These are phyloP conservation scores for Drosophila picticornis DNA, from an alignment of 2,888 invertebrate genomes.

Conservation along the genomic window DNA sequence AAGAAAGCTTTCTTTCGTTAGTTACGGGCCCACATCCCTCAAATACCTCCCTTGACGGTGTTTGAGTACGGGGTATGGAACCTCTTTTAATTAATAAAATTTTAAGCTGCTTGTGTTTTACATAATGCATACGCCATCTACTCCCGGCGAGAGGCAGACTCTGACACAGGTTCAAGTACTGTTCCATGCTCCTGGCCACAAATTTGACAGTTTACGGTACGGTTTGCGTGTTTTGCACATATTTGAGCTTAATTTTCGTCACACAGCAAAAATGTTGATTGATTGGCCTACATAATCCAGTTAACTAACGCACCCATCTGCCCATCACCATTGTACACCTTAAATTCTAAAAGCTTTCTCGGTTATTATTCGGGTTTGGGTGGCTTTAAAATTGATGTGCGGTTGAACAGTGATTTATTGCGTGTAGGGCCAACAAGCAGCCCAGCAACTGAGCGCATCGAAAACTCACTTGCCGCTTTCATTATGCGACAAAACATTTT, in stretches of 20 bases:
- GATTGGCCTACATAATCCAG: conserved; percentile 48
- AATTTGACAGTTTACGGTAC: conserved; percentile 6
- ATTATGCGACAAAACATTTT: conserved; percentile 54
- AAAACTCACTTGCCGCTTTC: conserved; percentile 21
- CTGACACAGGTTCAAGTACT: background rate
- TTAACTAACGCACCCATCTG: conserved; percentile 33
- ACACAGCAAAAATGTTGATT: conserved; percentile 45
- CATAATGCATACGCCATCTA: conserved; percentile 19
- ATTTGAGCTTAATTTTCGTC: conserved; percentile 47
- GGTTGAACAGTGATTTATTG: conserved; percentile 54
- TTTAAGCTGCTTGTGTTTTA: conserved; percentile 22
- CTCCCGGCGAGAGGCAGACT: background rate
- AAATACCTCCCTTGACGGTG: too few relatives aligned
- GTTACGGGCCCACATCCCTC: background rate
- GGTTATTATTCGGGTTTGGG: background rate
- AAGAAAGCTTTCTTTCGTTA: too few relatives aligned
- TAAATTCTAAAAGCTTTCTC: conserved; percentile 1
- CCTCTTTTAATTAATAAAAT: conserved; percentile 29
- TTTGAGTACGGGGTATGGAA: background rate
- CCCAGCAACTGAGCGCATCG: conserved; percentile 4
- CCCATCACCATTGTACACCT: background rate
- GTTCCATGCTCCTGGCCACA: background rate
- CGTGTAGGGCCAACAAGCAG: conserved; percentile 18
- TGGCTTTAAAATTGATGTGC: conserved; percentile 49
- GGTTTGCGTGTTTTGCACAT: conserved; percentile 27